A percentile compares a stretch with the other conserved stretches of the same genome.
Evolutionary conservation across 2,113 vertebrate species (phyloP).

Genomic region (Campylorhamphus procurvoides): DNA sequence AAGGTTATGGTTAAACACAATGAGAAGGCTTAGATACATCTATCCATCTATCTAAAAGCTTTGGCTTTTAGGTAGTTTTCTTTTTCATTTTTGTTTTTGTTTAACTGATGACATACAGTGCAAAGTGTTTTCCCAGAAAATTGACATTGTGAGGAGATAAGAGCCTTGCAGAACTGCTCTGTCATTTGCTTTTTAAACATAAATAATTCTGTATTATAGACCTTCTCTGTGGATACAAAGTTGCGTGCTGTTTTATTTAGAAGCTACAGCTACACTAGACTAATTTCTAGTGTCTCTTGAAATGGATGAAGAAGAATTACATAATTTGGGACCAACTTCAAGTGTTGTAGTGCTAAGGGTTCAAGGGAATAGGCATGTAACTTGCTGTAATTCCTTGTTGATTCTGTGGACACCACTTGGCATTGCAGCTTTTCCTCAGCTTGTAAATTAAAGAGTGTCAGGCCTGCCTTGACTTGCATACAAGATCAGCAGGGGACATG

Average conservation of each 20-base stretch:
- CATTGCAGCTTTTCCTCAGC: background rate
- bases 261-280: background rate
- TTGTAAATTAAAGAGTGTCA: background rate
- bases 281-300: background rate
- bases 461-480: background rate
- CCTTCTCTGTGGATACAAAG: background rate
- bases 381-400: background rate
- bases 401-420: background rate
- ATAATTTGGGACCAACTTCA: background rate
- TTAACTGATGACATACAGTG: background rate
- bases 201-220: background rate
- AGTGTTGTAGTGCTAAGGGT: background rate
- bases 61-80: background rate
- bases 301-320: background rate
- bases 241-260: background rate
- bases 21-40: background rate
- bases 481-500: rapidly evolving
- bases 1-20: background rate
- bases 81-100: background rate
- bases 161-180: background rate
- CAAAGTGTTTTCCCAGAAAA: background rate
- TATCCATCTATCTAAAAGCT: background rate
- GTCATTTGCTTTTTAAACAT: background rate
- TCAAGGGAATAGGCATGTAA: background rate
- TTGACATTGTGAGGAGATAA: background rate